These are phyloP conservation scores for Magallana gigas DNA, from an alignment of 1,140 invertebrate genomes.

Conservation along the genomic window DNA sequence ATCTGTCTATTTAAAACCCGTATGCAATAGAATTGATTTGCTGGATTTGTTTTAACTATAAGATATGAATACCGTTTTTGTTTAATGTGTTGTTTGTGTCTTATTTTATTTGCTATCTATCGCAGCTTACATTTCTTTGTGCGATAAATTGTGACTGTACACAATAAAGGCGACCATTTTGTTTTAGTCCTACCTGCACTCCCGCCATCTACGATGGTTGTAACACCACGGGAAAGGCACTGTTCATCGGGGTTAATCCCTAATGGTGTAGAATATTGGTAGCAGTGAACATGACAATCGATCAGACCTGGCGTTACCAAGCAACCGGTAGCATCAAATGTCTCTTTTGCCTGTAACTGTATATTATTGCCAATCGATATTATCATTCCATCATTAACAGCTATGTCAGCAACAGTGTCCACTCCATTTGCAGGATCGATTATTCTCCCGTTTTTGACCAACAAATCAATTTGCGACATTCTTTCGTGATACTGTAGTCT, in stretches of 20 bases:
- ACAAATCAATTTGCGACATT: constrained; percentile 59
- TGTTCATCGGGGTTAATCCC: constrained; percentile 71
- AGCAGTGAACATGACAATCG: constrained; percentile 76
- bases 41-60: too few relatives aligned
- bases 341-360: constrained; percentile 45
- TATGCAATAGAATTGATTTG: too few relatives aligned
- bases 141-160: too few relatives aligned
- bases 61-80: too few relatives aligned
- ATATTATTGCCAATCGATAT: constrained; percentile 56
- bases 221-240: constrained; percentile 73
- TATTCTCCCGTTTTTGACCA: constrained; percentile 70
- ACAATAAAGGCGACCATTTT: too few relatives aligned
- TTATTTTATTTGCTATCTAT: too few relatives aligned
- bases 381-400: constrained; percentile 59
- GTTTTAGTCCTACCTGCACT: constrained; percentile 68
- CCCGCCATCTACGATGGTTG: constrained; percentile 73
- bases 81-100: too few relatives aligned
- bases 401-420: constrained; percentile 65
- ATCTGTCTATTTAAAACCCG: too few relatives aligned
- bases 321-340: constrained; percentile 69
- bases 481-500: neutral
- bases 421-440: constrained; percentile 69
- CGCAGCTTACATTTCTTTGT: too few relatives aligned
- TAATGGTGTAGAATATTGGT: constrained; percentile 74
- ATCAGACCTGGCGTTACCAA: constrained; percentile 75